Evolutionary conservation across 2,888 invertebrate species (phyloP).

Genomic region (Drosophila meridionalis): DNA sequence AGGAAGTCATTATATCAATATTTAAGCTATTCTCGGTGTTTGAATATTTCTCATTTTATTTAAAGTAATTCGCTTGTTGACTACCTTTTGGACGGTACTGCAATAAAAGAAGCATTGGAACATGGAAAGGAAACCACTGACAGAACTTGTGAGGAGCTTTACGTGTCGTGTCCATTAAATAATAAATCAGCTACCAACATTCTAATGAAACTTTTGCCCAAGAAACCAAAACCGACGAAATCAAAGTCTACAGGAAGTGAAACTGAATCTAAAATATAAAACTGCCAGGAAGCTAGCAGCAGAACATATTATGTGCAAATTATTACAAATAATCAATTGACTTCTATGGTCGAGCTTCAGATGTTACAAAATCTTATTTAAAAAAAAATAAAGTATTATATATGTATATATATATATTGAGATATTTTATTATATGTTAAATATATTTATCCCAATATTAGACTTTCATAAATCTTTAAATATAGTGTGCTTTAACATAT

Average conservation of each 20-base stretch:
- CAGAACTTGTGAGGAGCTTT: slow-evolving; percentile 87
- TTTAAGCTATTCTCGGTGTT: too few relatives aligned
- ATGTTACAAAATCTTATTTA: slow-evolving; percentile 9
- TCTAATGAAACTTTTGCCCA: slow-evolving; percentile 89
- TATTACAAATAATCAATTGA: neutral
- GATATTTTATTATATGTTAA: neutral
- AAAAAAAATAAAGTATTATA: neutral
- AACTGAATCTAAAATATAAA: slow-evolving; percentile 30
- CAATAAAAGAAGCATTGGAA: slow-evolving; percentile 89
- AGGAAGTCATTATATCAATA: neutral
- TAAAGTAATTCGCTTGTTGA: slow-evolving; percentile 89
- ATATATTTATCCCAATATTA: neutral
- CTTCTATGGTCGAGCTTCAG: neutral
- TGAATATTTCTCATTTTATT: neutral
- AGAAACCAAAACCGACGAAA: slow-evolving; percentile 60
- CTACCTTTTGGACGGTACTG: slow-evolving; percentile 90
- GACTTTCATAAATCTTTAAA: too few relatives aligned
- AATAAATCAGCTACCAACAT: slow-evolving; percentile 89
- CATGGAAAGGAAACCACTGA: slow-evolving; percentile 86
- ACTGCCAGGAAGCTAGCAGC: neutral
- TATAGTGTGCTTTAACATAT: too few relatives aligned
- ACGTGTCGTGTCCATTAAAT: slow-evolving; percentile 89
- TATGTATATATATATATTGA: neutral
- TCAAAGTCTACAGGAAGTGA: slow-evolving; percentile 35
- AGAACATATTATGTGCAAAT: neutral